Base-by-base conservation (phyloP, 64 coral and sea anemone genomes). In the Stichodactyla mertensii region DNA sequence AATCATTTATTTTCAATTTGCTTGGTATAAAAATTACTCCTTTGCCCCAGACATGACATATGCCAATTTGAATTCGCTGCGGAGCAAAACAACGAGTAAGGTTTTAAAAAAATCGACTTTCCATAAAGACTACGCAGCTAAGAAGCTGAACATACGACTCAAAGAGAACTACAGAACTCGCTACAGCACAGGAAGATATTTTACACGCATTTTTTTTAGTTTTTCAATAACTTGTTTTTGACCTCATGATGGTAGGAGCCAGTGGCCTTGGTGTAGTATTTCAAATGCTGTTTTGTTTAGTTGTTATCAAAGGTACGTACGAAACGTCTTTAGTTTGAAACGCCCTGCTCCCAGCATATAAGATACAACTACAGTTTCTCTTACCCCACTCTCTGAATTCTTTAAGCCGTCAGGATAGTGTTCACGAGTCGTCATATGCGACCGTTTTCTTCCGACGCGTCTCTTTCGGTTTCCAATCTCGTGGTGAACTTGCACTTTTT, bases 1-100 rank as follows among this genome's bases (percentile, higher is more conserved):
- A 74, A 74, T 74, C 69, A 74, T n/a, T 31, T 74, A 31, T 74
- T 74, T 74, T 74, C 62, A 20, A n/a, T 66, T 66, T 66, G 18
- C 6, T n/a, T 6, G 9, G 62, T 66, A 66, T 66, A 66, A 66
- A 62, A 66, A n/a, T 66, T n/a, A 66, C 19, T 66, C 19, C 20
- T n/a, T 1, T 22, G 19, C 1, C 62, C 62, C 20, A 66, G 62
- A 66, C 62, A 6, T 66, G 20, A 66, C 62, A 66, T 18, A 66
- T 9, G 6, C 12, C 19, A n/a, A 74, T 74, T 74, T 74, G 69
- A 74, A 27, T 74, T 31, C 69, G 69, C 36, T 31, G 27, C 69
- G 9, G n/a, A 26, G 6, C 22, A 26, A 74, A 74, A 10, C 69
- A 58, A 45, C 36, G 36, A 1, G 36, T 45, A 45, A 22, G 2